A percentile compares a stretch with the other conserved stretches of the same genome.
Conservation (phyloP, 2,888 invertebrate genomes). For the Chymomyza fuscimana region DNA sequence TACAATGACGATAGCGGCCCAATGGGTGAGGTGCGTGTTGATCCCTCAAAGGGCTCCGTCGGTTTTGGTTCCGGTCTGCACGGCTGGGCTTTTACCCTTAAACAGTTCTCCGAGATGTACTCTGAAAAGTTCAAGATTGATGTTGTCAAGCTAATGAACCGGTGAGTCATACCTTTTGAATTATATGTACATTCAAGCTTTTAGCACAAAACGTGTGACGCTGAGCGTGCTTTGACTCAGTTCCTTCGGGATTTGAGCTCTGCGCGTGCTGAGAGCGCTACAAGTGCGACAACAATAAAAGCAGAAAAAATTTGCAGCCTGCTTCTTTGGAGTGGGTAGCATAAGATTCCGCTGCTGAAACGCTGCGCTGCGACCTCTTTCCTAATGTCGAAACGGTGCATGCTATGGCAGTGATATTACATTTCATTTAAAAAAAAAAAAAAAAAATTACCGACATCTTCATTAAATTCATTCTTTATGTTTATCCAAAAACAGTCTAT, state of each 20-base stretch:
- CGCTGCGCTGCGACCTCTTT: slow-evolving; percentile 90
- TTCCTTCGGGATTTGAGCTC: slow-evolving; percentile 33
- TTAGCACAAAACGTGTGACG: slow-evolving; percentile 79
- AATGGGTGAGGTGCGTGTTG: slow-evolving; percentile 99
- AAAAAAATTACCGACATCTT: not conserved
- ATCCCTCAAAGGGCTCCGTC: slow-evolving; percentile 98
- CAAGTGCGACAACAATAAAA: slow-evolving; percentile 85
- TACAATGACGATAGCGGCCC: slow-evolving; percentile 98
- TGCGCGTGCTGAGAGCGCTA: slow-evolving; percentile 76
- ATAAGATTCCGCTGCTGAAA: slow-evolving; percentile 81
- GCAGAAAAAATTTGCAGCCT: slow-evolving; percentile 80
- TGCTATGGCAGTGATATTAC: slow-evolving; percentile 80
- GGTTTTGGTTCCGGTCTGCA: slow-evolving; percentile 99
- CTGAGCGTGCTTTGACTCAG: slow-evolving; percentile 58
- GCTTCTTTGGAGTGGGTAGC: slow-evolving; percentile 13
- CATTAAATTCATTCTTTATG: not conserved
- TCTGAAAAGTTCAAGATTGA: slow-evolving; percentile 99
- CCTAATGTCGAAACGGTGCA: slow-evolving; percentile 87
- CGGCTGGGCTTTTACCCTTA: slow-evolving; percentile 99
- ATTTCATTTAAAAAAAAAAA: slow-evolving; percentile 31
- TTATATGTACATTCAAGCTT: slow-evolving; percentile 55
- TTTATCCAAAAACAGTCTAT: slow-evolving; percentile 81
- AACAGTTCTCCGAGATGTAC: slow-evolving; percentile 99
- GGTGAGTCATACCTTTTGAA: slow-evolving; percentile 76
- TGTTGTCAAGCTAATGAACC: slow-evolving; percentile 97